Evolutionary conservation across 2,113 vertebrate genomes (phyloP), one percentile per base, ranked within the genome.

Genomic region (Salvelinus sp.): DNA sequence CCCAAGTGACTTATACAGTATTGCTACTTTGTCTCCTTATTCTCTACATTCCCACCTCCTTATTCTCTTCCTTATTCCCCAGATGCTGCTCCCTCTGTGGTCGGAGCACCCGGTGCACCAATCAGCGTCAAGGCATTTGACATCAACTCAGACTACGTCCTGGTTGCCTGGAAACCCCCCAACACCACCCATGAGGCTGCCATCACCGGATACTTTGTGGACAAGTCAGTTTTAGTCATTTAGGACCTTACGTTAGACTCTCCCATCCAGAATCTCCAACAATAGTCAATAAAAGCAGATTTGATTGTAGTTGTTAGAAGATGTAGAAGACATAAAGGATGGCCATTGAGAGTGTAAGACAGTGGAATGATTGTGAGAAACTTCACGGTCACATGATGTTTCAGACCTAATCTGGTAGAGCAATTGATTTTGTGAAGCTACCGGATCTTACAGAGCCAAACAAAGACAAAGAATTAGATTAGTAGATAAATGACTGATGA

Each of bases 151-250:
- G 98, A 98, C 83, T 99, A 97, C 2, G 94, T 97, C 75, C 95
- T 99, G 10, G 94, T 99, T 54, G 94, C 95, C 70, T 99, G 98
- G 98, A 99, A 99, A 88, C 96, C 97, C 2, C 98, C 98, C 16
- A 99, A 99, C 83, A 95, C 93, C 3, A 96, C 95, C 69, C 92
- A 82, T 0, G 96, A 96, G 88, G 92, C 93, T 70, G 85, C 95
- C 0, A 95, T 98, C 83, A 92, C 91, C 0, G 98, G 97, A 89
- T 99, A 99, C 90, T 99, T 98, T 88, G 91, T 99, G 48, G 98
- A 99, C 66, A 95, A 95, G 98, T 99, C 79, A 82, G 85, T 84
- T 70, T 73, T 18, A 0, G 2, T 13, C 33, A 58, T 30, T n/a
- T n/a, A 50, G 7, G 57, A 58, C 20, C 14, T 7, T 10, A 54